These are phyloP conservation scores for Acleris holmiana DNA, from an alignment of 2,888 invertebrate species.

Conservation along the genomic window DNA sequence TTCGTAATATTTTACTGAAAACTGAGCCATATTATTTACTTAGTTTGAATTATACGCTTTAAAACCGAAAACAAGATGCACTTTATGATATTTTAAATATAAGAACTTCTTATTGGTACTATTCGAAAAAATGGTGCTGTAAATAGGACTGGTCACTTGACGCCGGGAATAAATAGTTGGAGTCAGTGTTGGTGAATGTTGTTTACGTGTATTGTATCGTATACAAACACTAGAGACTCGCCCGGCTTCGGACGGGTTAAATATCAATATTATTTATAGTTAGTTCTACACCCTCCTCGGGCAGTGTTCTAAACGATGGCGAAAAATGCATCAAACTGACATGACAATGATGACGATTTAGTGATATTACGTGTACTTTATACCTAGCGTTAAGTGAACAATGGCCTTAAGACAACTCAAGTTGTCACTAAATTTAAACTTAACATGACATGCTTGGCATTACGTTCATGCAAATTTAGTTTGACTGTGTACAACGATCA, in stretches of 20 bases:
- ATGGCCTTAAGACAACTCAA: conserved; percentile 25
- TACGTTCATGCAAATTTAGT: conserved; percentile 14
- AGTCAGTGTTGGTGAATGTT: no score
- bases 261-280: no score
- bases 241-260: no score
- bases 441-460: conserved; percentile 24
- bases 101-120: conserved; percentile 24
- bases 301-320: no score
- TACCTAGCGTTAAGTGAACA: conserved; percentile 8
- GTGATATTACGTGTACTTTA: background rate
- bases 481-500: conserved; percentile 25
- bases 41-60: conserved; percentile 7
- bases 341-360: background rate
- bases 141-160: conserved; percentile 18
- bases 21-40: background rate
- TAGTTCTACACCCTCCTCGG: no score
- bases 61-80: background rate
- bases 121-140: conserved; percentile 35
- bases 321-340: background rate
- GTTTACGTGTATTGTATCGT: no score
- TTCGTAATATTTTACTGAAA: background rate
- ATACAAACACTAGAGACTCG: no score
- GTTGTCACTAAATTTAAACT: conserved; percentile 30
- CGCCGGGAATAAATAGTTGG: background rate
- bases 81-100: background rate